Percentiles rank a stretch among this genome's conserved stretches.
These are phyloP conservation scores for Actinostola sp. DNA, from an alignment of 92 coral and sea anemone species.

Conservation along the genomic window DNA sequence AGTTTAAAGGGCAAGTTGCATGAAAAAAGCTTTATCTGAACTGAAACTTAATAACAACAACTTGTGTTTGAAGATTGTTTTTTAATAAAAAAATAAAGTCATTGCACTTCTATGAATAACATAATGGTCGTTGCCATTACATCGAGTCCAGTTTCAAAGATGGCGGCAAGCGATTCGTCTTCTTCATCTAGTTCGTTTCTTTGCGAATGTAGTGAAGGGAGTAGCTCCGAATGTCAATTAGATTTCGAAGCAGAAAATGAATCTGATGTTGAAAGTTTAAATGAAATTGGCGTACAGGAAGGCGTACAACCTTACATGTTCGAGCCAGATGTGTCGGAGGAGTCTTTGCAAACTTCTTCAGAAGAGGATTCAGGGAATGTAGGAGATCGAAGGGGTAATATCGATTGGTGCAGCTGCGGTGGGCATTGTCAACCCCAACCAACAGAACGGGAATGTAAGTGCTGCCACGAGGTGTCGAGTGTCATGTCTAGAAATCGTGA, in stretches of 20 bases:
- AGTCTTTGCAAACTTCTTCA: neutral
- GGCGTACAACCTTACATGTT: conserved; percentile 22
- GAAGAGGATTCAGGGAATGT: neutral
- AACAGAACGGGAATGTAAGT: conserved; percentile 29
- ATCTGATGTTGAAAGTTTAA: neutral
- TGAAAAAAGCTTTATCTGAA: neutral
- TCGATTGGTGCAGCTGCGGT: conserved; percentile 13
- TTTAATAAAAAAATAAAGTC: neutral
- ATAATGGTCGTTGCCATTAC: neutral
- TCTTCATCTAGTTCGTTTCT: neutral
- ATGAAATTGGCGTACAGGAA: neutral
- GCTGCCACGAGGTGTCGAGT: conserved; percentile 35
- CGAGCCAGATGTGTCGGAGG: conserved; percentile 17
- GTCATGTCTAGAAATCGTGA: conserved; percentile 1
- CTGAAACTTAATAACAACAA: neutral
- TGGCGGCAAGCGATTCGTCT: conserved; percentile 18
- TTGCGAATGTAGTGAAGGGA: neutral
- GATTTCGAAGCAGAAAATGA: neutral
- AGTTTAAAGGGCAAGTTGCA: conserved; percentile 11
- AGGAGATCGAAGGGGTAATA: conserved; percentile 1
- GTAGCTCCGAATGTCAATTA: neutral
- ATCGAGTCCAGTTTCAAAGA: neutral
- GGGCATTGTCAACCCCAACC: conserved; percentile 6
- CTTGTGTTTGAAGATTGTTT: neutral
- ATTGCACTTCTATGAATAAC: no score